Conservation (phyloP, 2,113 vertebrate genomes). For the Alligator mississippiensis region DNA sequence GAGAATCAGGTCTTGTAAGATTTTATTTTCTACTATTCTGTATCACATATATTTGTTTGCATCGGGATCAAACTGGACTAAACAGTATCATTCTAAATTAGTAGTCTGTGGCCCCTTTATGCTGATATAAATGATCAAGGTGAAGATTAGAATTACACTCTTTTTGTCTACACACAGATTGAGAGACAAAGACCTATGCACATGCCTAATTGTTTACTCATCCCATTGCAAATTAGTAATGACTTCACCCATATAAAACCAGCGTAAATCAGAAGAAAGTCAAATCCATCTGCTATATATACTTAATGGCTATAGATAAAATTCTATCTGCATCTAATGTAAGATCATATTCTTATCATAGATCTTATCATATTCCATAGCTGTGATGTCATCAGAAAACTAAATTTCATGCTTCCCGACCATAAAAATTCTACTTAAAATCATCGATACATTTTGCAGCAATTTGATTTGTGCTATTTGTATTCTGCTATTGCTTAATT, state of each 20-base stretch:
- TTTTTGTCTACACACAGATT: neutral
- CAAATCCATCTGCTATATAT: conserved; percentile 55
- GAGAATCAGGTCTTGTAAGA: neutral
- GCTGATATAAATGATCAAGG: neutral
- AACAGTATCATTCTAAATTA: neutral
- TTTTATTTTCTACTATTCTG: neutral
- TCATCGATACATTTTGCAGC: conserved; percentile 68
- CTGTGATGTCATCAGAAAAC: conserved; percentile 35
- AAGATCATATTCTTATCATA: neutral
- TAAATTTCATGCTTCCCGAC: conserved; percentile 56
- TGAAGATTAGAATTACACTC: neutral
- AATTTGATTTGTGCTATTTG: conserved; percentile 75
- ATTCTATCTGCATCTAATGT: conserved; percentile 37
- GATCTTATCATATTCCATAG: conserved; percentile 51
- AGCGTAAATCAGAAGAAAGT: conserved; percentile 59
- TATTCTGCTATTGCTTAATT: conserved; percentile 68
- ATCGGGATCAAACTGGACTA: neutral
- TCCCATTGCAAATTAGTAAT: conserved; percentile 48
- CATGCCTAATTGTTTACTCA: conserved; percentile 38
- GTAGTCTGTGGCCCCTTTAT: neutral
- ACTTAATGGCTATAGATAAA: conserved; percentile 69
- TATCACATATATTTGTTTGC: neutral
- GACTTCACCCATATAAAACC: conserved; percentile 49
- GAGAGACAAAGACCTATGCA: neutral
- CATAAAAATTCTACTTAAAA: conserved; percentile 61